These are phyloP conservation scores for Halcyon malimbica DNA, from an alignment of 2,113 vertebrate species.

Conservation along the genomic window DNA sequence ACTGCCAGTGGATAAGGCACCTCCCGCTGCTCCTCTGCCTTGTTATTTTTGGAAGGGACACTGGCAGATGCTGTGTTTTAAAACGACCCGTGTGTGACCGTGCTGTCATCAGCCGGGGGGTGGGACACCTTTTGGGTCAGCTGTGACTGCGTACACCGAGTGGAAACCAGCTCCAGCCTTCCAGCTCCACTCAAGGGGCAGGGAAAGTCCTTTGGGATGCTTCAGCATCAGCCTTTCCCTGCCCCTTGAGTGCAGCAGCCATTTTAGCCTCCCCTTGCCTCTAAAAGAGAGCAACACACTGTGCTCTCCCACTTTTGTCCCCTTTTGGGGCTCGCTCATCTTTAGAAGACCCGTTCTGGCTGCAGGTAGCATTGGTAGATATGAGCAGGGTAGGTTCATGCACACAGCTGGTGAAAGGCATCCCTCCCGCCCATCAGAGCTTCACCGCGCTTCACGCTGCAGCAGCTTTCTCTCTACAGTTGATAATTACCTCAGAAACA, in stretches of 20 bases:
- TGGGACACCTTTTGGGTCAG: not conserved
- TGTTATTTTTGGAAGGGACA: not conserved
- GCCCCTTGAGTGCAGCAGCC: not conserved
- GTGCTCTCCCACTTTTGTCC: not conserved
- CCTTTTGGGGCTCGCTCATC: not conserved
- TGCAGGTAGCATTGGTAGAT: constrained; percentile 31
- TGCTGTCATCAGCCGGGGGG: not conserved
- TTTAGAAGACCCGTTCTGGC: not conserved
- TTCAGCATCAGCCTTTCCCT: not conserved
- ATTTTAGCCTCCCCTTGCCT: not conserved
- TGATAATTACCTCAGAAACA: constrained; percentile 20
- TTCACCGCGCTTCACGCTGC: not conserved
- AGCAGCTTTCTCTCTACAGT: not conserved
- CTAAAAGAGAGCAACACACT: not conserved
- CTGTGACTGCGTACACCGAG: accelerated
- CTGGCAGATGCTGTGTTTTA: accelerated
- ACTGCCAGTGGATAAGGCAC: not conserved
- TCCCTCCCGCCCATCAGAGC: not conserved
- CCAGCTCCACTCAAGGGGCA: not conserved
- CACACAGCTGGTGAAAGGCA: not conserved
- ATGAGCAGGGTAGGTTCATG: not conserved
- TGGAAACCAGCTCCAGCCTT: not conserved
- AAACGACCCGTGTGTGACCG: not conserved
- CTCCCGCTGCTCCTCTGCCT: accelerated
- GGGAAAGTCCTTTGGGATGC: not conserved